Percentiles rank a stretch among this genome's conserved stretches.
Evolutionary conservation across 2,888 invertebrate species (phyloP).

Genomic region (Lapara coniferarum): DNA sequence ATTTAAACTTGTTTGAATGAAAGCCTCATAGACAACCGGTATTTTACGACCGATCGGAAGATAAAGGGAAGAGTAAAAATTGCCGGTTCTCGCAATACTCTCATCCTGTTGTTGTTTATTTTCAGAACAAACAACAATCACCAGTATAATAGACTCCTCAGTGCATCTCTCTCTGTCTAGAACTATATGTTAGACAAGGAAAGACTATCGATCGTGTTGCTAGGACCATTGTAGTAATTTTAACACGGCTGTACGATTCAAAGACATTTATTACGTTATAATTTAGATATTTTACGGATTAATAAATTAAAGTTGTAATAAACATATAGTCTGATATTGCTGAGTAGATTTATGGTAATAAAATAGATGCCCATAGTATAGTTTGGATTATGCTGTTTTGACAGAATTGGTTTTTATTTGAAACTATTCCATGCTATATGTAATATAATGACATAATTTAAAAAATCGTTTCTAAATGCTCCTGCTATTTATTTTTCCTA

Average conservation of each 20-base stretch:
- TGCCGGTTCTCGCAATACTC: constrained; percentile 13
- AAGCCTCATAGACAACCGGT: constrained; percentile 12
- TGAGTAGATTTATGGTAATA: neutral
- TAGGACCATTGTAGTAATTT: constrained; percentile 1
- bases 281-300: neutral
- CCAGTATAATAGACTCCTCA: constrained; percentile 9
- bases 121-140: constrained; percentile 21
- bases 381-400: neutral
- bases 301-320: neutral
- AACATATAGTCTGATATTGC: neutral
- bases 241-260: constrained; percentile 6
- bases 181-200: neutral
- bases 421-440: no score
- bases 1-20: constrained; percentile 18
- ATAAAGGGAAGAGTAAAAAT: constrained; percentile 21
- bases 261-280: constrained; percentile 7
- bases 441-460: no score
- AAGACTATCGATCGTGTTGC: neutral
- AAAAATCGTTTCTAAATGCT: no score
- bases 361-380: neutral
- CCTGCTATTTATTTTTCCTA: no score
- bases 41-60: constrained; percentile 14
- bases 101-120: constrained; percentile 22
- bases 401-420: no score
- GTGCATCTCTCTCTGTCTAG: neutral